These are phyloP conservation scores for Oceanites oceanicus DNA, from an alignment of 2,113 vertebrate species.

Conservation along the genomic window DNA sequence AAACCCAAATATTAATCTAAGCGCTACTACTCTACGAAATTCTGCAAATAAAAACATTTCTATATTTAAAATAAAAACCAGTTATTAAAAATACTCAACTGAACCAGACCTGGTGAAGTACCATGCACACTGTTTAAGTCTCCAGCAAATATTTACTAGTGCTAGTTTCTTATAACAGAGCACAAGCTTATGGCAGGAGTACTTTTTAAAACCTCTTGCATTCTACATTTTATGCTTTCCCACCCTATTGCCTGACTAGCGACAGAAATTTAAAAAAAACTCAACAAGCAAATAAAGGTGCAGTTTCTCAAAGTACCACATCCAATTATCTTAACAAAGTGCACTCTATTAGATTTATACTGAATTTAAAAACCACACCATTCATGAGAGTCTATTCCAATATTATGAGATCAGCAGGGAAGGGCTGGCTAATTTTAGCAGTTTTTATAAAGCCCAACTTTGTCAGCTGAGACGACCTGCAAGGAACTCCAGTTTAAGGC, in stretches of 20 bases:
- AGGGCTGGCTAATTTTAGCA: conserved; percentile 67
- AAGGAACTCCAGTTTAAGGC: conserved; percentile 57
- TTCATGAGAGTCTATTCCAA: conserved; percentile 63
- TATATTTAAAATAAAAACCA: neutral
- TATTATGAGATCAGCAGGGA: conserved; percentile 61
- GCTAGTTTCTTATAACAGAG: neutral
- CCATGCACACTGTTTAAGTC: neutral
- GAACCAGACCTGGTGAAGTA: neutral
- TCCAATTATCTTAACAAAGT: conserved; percentile 22
- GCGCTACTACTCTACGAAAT: neutral
- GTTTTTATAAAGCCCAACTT: conserved; percentile 67
- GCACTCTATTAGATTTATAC: conserved; percentile 53
- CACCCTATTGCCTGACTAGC: neutral
- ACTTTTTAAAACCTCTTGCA: neutral
- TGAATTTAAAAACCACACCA: conserved; percentile 24
- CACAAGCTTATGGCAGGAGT: neutral
- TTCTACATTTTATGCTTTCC: neutral
- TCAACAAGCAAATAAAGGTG: conserved; percentile 57
- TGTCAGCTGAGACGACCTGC: conserved; percentile 61
- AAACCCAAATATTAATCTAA: neutral
- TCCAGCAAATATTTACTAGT: neutral
- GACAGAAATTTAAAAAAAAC: conserved; percentile 44
- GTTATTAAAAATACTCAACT: neutral
- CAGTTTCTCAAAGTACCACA: conserved; percentile 33
- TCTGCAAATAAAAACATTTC: neutral